Base-by-base conservation (phyloP, 2,797 vertebrate species). In the Gallinago nigripennis region DNA sequence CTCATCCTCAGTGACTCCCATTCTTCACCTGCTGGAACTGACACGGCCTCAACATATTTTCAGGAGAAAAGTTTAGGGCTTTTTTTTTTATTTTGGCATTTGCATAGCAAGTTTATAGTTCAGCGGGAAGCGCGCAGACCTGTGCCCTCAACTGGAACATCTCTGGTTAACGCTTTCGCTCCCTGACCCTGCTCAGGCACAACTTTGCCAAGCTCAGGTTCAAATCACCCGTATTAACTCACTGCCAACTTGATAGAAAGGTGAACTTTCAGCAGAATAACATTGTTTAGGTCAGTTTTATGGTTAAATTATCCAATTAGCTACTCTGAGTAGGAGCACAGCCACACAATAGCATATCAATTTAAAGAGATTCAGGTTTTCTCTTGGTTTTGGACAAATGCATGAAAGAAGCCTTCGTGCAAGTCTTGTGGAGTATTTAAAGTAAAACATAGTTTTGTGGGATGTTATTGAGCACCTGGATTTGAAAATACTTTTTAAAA, bases 91-190 rank as follows among this genome's bases (percentile, higher is more conserved):
- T 86, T 93, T 90, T 79, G 88, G 50, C 45, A 92, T 96, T 97
- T 97, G 94, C 78, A 86, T 82, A 86, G 81, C 70, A 84, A 96
- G 95, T 93, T 92, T 80, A 30, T 8, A 82, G 91, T 73, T 88
- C 54, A 64, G 60, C 17, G 31, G 46, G 86, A 94, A 90, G 75
- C 77, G 85, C 3, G 2, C 60, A 90, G 79, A 76, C n/a, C 84
- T 87, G 41, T 89, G 58, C 66, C 94, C 58, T 96, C 90, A 82
- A 80, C 37, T 54, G 70, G 95, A 93, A 82, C 91, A 89, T 75
- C 95, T 92, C 91, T 85, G 87, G 85, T 95, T 80, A 94, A 57
- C 24, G n/a, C 92, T 77, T 88, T 41, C 53, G 21, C n/a, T 33
- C 53, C 37, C 24, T 23, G 23, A 80, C 72, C 41, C 39, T 68